Base-by-base conservation (phyloP, 1,140 invertebrate species). In the Trichonephila inaurata region DNA sequence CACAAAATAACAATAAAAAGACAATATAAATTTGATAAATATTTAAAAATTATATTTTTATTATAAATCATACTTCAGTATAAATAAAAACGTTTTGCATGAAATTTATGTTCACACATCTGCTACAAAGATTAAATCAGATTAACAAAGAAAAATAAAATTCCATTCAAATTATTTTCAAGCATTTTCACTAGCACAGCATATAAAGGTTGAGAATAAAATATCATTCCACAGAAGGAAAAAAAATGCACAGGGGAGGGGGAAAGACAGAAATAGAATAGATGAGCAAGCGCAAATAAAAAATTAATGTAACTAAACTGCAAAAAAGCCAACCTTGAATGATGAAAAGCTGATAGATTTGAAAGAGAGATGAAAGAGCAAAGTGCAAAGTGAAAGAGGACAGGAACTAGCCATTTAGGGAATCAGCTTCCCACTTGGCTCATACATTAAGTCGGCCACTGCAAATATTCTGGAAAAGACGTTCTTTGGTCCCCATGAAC, bases 401-500 rank as follows among this genome's bases (percentile, higher is more conserved):
- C 64, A 93, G 88, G 88, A 94, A 92, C 90, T 89, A 93, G 85
- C 62, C 88, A 94, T 94, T 91, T 89, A 81, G 82, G 82, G 72
- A 92, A 85, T 83, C 72, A 81, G 69, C 58, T 94, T 88, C 87
- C 87, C 90, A 89, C 58, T 83, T 62, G 88, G 81, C 91, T 6
- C 90, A 97, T 96, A 98, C 98, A 96, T 98, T 97, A 95, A 99
- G 96, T 96, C 97, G 97, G 89, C 98, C 98, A 94, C 97, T 97
- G 95, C 98, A 97, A 95, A 99, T 99, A 58, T 97, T 97, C 95
- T 99, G 98, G 95, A 98, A 98, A 72, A 99, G 97, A 94, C 98
- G 96, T 94, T 99, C 98, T 94, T 98, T 98, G 69, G 98, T 99
- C 33, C 99, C 99, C 95, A 98, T 97, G 95, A 99, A 99, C 3